These are phyloP conservation scores for Pharmacophagus antenor DNA, from an alignment of 2,888 invertebrate genomes.

Conservation along the genomic window DNA sequence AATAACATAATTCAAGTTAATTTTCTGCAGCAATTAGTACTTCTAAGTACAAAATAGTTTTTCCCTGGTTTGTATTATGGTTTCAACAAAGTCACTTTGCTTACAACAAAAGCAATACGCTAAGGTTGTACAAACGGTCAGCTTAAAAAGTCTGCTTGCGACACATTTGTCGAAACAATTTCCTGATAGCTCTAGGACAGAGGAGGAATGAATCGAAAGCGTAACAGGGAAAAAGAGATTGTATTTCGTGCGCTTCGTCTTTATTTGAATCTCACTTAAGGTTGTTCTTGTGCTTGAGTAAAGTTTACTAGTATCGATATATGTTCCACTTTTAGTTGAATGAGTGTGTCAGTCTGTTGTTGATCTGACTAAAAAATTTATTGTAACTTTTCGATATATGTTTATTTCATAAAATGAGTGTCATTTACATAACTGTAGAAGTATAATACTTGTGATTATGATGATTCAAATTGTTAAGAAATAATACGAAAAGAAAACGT, in stretches of 20 bases:
- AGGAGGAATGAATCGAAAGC: constrained; percentile 5
- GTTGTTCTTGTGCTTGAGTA: neutral
- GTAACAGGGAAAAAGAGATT: neutral
- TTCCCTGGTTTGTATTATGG: neutral
- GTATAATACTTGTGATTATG: no score
- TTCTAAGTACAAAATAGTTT: neutral
- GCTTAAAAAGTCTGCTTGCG: constrained; percentile 5
- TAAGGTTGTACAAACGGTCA: constrained; percentile 22
- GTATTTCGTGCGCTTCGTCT: constrained; percentile 12
- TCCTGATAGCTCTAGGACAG: constrained; percentile 8
- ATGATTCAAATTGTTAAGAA: no score
- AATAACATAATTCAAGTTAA: no score
- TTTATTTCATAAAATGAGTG: no score
- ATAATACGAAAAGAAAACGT: no score
- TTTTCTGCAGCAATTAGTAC: neutral
- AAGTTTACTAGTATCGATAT: neutral
- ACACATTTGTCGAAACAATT: constrained; percentile 26
- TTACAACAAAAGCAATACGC: constrained; percentile 10
- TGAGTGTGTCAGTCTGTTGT: no score
- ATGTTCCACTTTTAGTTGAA: no score
- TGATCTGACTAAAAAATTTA: no score
- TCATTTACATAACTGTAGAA: no score
- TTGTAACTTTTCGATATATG: no score
- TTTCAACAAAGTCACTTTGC: neutral
- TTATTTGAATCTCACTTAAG: constrained; percentile 9